These are phyloP conservation scores for Coelopa frigida DNA, from an alignment of 1,140 invertebrate genomes.

Conservation along the genomic window DNA sequence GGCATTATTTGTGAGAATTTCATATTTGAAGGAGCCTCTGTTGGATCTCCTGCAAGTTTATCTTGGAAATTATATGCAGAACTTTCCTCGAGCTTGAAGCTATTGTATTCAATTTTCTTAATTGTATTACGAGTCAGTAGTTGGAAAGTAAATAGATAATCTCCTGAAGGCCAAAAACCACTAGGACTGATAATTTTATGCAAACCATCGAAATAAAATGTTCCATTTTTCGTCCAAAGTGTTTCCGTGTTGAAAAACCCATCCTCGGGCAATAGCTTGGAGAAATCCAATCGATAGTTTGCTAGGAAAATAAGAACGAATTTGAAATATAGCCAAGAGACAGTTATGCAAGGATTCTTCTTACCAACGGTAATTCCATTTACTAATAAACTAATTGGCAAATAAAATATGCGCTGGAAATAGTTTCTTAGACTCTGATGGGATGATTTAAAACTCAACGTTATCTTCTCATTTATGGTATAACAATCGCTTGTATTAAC, in stretches of 20 bases:
- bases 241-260: background rate
- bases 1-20: too few relatives aligned
- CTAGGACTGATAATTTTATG: slow-evolving; percentile 21
- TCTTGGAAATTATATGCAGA: too few relatives aligned
- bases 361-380: slow-evolving; percentile 28
- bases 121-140: slow-evolving; percentile 19
- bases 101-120: too few relatives aligned
- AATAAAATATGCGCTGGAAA: slow-evolving; percentile 38
- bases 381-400: slow-evolving; percentile 34
- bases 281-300: slow-evolving; percentile 33
- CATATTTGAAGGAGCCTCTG: too few relatives aligned
- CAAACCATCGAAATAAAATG: slow-evolving; percentile 27
- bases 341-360: background rate
- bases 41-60: too few relatives aligned
- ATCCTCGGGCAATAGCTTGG: slow-evolving; percentile 23
- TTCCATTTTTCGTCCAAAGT: slow-evolving; percentile 10
- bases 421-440: slow-evolving; percentile 26
- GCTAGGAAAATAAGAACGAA: slow-evolving; percentile 11
- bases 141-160: slow-evolving; percentile 26
- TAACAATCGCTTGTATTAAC: slow-evolving; percentile 25
- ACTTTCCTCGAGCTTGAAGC: too few relatives aligned
- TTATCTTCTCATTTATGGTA: slow-evolving; percentile 28
- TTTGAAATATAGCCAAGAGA: background rate
- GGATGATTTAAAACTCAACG: slow-evolving; percentile 32
- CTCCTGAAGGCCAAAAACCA: slow-evolving; percentile 24